Evolutionary conservation across 2,888 invertebrate species (phyloP).

Genomic region (Plebejus melissa): DNA sequence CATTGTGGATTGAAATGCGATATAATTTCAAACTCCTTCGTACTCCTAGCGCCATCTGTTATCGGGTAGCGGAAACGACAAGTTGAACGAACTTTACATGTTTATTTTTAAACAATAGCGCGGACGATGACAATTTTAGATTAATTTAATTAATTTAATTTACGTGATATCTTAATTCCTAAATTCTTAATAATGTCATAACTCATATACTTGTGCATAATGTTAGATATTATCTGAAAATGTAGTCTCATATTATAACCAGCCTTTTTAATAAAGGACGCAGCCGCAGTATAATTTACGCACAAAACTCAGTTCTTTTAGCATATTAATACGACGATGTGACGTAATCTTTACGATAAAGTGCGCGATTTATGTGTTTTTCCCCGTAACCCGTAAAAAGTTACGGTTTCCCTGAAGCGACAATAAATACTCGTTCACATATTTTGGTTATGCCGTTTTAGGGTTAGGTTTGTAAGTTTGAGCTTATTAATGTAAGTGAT

Average conservation of each 20-base stretch:
- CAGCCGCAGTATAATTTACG: not conserved
- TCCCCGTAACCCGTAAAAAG: conserved; percentile 33
- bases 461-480: no score
- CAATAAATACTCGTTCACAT: conserved; percentile 27
- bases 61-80: conserved; percentile 45
- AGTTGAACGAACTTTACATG: conserved; percentile 9
- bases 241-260: not conserved
- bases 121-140: not conserved
- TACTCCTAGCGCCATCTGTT: conserved; percentile 57
- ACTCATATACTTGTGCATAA: not conserved
- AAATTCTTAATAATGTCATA: no score
- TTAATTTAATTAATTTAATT: not conserved
- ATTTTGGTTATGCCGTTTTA: conserved; percentile 8
- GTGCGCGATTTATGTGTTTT: conserved; percentile 27
- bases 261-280: not conserved
- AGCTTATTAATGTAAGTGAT: no score
- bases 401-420: conserved; percentile 31
- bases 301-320: conserved; percentile 20
- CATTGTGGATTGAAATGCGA: conserved; percentile 13
- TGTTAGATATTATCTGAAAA: not conserved
- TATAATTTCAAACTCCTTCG: not conserved
- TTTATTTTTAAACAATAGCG: not conserved
- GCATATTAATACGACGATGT: not conserved
- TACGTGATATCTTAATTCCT: not conserved
- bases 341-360: conserved; percentile 23